Evolutionary conservation across 2,888 invertebrate genomes (phyloP), one percentile per base, ranked within the genome.

Genomic region (Petrolisthes manimaculis): DNA sequence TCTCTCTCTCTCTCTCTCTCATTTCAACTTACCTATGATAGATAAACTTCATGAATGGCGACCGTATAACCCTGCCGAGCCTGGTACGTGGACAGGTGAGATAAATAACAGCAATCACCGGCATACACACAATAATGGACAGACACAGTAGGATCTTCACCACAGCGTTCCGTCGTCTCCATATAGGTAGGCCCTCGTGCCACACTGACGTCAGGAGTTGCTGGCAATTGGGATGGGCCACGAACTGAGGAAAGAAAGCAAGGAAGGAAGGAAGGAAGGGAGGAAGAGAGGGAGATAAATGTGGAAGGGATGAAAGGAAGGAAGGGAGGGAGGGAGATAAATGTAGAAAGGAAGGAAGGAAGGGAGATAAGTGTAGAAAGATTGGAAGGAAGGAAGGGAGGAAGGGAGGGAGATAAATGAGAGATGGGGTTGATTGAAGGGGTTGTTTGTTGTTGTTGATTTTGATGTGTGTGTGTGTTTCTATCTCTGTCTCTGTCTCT

Each of bases 31-130:
- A 92, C 90, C 93, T 93, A 92, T 94, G 94, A 92, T 94, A 94
- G 89, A 94, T 93, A 92, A 94, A 94, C 92, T 94, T 94, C 94
- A 94, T 94, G 92, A 94, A 94, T 0, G 94, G 94, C 71, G 93
- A 94, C 9, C 94, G 92, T 5, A 94, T 93, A 69, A 94, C 92
- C 91, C 93, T 93, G 5, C 94, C 94, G 53, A 94, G 92, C 85
- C 93, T 92, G 82, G 93, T 93, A 79, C 93, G 92, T 4, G 94
- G 94, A 89, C 93, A 93, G 81, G 94, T 92, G 84, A 94, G 92
- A 90, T 94, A 94, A 92, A 93, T 93, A 9, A 93, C 91, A 0
- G 94, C 92, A 91, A 94, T 93, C 83, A 94, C 92, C 3, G 94
- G 93, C 90, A 93, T 92, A 56, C 93, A 93, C n/a, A 93, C 90